Percentiles rank a stretch among this genome's conserved stretches.
phyloP scores from a whole-genome alignment of 2,113 vertebrate genomes.

The Gallinago media region DNA sequence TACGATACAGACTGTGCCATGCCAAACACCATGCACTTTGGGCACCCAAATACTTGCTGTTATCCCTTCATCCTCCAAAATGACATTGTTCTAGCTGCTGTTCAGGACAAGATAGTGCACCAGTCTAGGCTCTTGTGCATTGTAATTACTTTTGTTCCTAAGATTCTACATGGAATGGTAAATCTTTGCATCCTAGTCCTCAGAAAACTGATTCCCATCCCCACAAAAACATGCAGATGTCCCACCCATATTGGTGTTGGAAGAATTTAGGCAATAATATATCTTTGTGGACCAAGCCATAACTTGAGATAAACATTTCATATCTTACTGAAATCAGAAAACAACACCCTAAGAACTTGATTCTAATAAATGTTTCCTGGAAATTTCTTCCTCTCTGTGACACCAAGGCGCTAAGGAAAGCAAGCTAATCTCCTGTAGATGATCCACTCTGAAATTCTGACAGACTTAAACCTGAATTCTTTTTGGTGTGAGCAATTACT shows the following conservation, averaged over 20 bases:
- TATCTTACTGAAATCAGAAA: background rate
- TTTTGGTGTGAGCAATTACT: background rate
- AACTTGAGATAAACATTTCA: background rate
- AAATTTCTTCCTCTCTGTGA: background rate
- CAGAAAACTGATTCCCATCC: background rate
- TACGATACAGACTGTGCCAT: background rate
- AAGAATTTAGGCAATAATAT: background rate
- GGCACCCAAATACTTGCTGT: fast-evolving
- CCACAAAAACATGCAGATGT: background rate
- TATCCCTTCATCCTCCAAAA: background rate
- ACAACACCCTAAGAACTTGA: background rate
- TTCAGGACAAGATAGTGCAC: background rate
- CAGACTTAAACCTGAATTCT: background rate
- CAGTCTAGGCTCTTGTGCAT: background rate
- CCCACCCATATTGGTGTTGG: background rate
- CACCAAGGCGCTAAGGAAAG: background rate
- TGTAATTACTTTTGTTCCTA: background rate
- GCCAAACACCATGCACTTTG: background rate
- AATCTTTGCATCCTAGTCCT: background rate
- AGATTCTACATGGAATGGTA: background rate
- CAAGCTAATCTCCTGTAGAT: background rate
- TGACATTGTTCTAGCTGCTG: background rate
- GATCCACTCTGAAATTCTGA: background rate
- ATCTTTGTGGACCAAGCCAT: background rate
- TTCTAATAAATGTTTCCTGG: background rate